Conservation (phyloP, 2,113 vertebrate species). For the Ibidorhyncha struthersii region DNA sequence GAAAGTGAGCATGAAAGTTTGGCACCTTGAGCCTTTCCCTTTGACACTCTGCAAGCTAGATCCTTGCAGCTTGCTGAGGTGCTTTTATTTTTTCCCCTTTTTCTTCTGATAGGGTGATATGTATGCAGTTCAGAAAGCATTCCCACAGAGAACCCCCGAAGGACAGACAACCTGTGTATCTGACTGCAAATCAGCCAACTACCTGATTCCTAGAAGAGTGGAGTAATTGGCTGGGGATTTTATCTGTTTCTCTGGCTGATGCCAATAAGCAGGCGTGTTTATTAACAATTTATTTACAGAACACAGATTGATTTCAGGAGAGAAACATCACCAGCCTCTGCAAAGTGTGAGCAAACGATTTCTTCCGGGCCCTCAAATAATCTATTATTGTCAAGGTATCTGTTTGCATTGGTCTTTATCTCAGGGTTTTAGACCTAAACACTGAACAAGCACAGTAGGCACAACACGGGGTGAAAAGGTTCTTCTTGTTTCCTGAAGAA, state of each 20-base stretch:
- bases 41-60: conserved; percentile 2
- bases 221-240: conserved; percentile 66
- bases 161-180: conserved; percentile 25
- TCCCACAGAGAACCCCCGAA: conserved; percentile 18
- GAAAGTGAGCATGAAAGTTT: conserved; percentile 5
- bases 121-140: conserved; percentile 15
- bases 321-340: conserved; percentile 1
- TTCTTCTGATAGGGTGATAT: conserved; percentile 14
- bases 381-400: not conserved
- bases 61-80: not conserved
- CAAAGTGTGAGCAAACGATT: conserved; percentile 34
- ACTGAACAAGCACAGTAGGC: not conserved
- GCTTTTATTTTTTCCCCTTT: not conserved
- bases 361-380: not conserved
- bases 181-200: conserved; percentile 60
- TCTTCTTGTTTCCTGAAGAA: not conserved
- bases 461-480: not conserved
- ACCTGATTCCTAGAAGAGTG: conserved; percentile 1
- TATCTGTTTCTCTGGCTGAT: conserved; percentile 57
- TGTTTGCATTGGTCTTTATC: not conserved
- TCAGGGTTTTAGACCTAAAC: not conserved
- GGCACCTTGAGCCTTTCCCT: conserved; percentile 9
- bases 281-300: conserved; percentile 77
- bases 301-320: conserved; percentile 64
- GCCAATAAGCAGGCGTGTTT: conserved; percentile 60